A percentile compares a stretch with the other conserved stretches of the same genome.
Evolutionary conservation across 2,113 vertebrate genomes (phyloP).

Genomic region (Ia io): DNA sequence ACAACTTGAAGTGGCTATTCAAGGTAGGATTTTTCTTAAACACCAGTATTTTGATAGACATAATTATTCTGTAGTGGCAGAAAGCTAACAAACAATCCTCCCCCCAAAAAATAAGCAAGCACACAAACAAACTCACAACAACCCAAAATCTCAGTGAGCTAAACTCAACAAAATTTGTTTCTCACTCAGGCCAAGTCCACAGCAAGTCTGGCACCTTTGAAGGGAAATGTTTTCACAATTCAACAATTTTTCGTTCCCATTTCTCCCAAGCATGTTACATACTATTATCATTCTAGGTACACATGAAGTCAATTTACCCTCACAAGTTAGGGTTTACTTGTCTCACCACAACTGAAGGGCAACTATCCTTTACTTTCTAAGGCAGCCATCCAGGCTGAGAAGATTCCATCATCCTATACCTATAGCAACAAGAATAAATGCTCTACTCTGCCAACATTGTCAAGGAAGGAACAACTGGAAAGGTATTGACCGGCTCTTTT

Average conservation of each 20-base stretch:
- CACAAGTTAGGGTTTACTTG: background rate
- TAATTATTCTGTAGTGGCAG: background rate
- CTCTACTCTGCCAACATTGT: background rate
- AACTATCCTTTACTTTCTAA: background rate
- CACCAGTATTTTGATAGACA: background rate
- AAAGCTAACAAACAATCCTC: background rate
- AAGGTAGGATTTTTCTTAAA: background rate
- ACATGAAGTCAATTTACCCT: background rate
- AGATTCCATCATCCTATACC: background rate
- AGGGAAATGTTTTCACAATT: background rate
- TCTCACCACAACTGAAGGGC: background rate
- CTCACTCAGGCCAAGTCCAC: background rate
- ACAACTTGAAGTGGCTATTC: background rate
- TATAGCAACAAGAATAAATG: background rate
- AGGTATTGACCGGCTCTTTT: background rate
- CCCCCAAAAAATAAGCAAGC: background rate
- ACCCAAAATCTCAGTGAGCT: background rate
- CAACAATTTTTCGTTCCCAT: background rate
- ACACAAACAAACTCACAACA: background rate
- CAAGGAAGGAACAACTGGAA: background rate
- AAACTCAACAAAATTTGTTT: background rate
- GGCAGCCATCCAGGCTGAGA: background rate
- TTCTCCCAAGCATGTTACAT: background rate
- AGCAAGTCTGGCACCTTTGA: background rate
- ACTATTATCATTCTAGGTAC: background rate